Evolutionary conservation across 2,888 invertebrate species (phyloP).

Genomic region (Ormyrus pomaceus): DNA sequence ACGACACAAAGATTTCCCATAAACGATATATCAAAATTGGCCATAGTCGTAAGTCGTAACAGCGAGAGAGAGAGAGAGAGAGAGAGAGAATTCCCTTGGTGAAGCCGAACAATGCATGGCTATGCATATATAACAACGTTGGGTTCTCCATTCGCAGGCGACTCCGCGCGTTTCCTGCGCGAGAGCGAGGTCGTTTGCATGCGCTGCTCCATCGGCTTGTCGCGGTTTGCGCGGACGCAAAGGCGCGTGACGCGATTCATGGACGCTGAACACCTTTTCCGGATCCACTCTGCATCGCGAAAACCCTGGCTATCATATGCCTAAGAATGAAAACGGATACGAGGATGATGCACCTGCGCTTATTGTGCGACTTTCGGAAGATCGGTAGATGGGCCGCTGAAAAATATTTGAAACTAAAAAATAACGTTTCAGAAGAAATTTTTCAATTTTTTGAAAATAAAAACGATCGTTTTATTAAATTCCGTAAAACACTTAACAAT

Average conservation of each 20-base stretch:
- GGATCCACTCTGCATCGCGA: conserved; percentile 22
- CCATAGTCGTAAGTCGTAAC: not conserved
- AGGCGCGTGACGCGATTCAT: not conserved
- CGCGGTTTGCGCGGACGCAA: not conserved
- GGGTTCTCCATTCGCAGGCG: not conserved
- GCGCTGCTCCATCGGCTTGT: conserved; percentile 4
- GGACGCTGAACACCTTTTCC: conserved; percentile 35
- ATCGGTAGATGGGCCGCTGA: too few species aligned
- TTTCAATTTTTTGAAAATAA: too few species aligned
- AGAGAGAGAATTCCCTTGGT: not conserved
- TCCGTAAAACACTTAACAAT: too few species aligned
- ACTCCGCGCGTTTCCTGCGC: conserved; percentile 6
- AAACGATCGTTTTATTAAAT: too few species aligned
- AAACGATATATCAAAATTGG: conserved; percentile 43
- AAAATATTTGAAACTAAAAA: too few species aligned
- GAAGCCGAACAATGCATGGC: conserved; percentile 4
- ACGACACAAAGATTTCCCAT: conserved; percentile 40
- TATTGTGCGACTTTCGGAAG: too few species aligned
- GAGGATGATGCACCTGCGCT: too few species aligned
- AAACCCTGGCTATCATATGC: not conserved
- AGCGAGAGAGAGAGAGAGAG: not conserved
- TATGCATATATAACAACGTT: conserved; percentile 5
- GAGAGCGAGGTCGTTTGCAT: conserved; percentile 38
- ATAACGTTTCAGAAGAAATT: too few species aligned
- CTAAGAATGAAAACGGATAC: too few species aligned